Base-by-base conservation (phyloP, 2,888 invertebrate species). In the Aphodius granarius region DNA sequence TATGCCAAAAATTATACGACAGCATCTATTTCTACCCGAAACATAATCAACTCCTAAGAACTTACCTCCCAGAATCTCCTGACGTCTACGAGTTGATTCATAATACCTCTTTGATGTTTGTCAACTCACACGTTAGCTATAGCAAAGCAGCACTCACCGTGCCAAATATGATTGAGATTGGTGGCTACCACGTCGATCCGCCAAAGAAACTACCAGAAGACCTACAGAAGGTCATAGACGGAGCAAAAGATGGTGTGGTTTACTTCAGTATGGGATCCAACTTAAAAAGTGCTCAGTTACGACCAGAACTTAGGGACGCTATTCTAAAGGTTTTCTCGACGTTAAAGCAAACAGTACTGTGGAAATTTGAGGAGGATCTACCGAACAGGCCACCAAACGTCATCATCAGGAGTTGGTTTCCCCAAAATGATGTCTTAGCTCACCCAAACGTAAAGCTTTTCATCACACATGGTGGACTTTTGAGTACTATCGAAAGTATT, bases 241-340 rank as follows among this genome's bases (percentile, higher is more conserved):
- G 86, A 9, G 87, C 91, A 0, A 86, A 85, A 72, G 79, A 90
- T 66, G 91, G 91, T 0, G 90, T 89, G 0, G 86, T 91, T 1
- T 90, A 90, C 77, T 89, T 91, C 78, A 91, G 89, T 79, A 89
- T 92, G 82, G 92, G 92, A 2, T 90, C 92, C 0, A 89, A 90
- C 78, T 86, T 91, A 0, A 87, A 88, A 74, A 90, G 90, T 78
- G 86, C 88, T n/a, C 88, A 91, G 78, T 82, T 93, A 72, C 88
- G 90, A 0, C 79, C 83, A 0, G 88, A 89, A 2, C 90, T 89
- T 77, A 85, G 88, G 20, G 83, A 88, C 16, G 89, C 87, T 0
- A 88, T 94, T 22, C 84, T 90, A 13, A 89, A 90, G 75, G 89
- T 89, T 0, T 90, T 94, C 73, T 85, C 88, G 0, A 88, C 88